Base-by-base conservation (phyloP, 1,140 invertebrate genomes). In the Dendroctonus ponderosae region DNA sequence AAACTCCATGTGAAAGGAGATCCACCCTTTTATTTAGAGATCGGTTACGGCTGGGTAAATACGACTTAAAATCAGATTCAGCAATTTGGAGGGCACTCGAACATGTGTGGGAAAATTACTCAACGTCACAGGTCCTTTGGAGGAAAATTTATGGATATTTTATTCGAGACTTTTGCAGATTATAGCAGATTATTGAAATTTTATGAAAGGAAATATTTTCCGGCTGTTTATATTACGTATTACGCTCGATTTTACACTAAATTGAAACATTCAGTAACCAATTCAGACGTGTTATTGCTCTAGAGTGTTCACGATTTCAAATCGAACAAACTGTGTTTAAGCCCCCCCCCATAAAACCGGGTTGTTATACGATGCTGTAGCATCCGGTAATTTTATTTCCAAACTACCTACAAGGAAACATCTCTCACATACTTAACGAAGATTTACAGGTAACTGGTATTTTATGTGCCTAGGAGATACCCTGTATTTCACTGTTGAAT, bases 391-490 rank as follows among this genome's bases (percentile, higher is more conserved):
- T 46, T 46, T 46, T 46, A 46, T 46, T 46, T 46, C 2, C 8
- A 53, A 11, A 53, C 37, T 11, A n/a, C 26, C 8, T 57, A 26
- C n/a, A 37, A 62, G 51, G 48, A 53, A 43, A 62, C 26, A 14
- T 44, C 42, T 44, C 49, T 9, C 46, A 61, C 38, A 12, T 61
- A 51, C 48, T 64, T 49, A 66, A 58, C 49, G 46, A 66, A 66
- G 63, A 66, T 66, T 66, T 66, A 59, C 63, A 58, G 63, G 63
- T 66, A 66, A 66, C 63, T 58, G 39, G 12, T 44, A 48, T 64
- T 64, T 64, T 64, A 64, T 41, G 41, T 64, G 44, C 63, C 56
- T 42, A 49, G 59, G 39, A 66, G 54, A 66, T 54, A 66, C 63
- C 54, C 46, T 46, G 63, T 58, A 66, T 66, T 66, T 59, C 63